Base-by-base conservation (phyloP, 2,888 invertebrate species). In the Celastrina argiolus region DNA sequence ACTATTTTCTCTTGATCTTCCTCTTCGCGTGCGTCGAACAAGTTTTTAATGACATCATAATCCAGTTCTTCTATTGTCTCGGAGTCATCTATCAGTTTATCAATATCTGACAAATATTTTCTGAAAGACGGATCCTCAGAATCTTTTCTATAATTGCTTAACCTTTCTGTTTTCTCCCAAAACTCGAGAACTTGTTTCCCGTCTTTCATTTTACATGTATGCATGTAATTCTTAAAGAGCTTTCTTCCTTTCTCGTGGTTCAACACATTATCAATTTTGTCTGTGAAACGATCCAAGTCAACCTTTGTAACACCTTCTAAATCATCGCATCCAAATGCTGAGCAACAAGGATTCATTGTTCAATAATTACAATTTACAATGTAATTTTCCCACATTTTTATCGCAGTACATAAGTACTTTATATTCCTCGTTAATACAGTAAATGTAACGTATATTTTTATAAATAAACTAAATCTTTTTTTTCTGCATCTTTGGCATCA, bases 221-320 rank as follows among this genome's bases (percentile, higher is more conserved):
- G 83, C 88, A 92, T 89, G 71, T 88, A 92, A 74, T 87, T 87
- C 68, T 88, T 82, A 68, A 92, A 91, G 18, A 91, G 73, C 69
- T 82, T 82, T 67, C 88, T 81, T 0, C 91, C 91, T 70, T 87
- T 91, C 68, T 88, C 88, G 70, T 91, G 87, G 65, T 82, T 87
- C 56, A 92, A 81, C 51, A 92, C 85, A 76, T 92, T 91, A 77
- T 92, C 91, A 71, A 92, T 88, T 78, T 82, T 88, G 73, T 92
- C 92, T 66, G 91, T 91, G 71, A 83, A 92, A 51, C 91, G 85
- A 74, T 92, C 92, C 72, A 91, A 85, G 74, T 92, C 92, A 7
- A 88, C 81, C 76, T 84, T 88, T 56, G 88, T 88, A 68, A 91
- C 78, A 65, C 85, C 84, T 77, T 87, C 87, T 63, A 80, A 79